Conservation (phyloP, 2,113 vertebrate species). For the Trinectes maculatus region DNA sequence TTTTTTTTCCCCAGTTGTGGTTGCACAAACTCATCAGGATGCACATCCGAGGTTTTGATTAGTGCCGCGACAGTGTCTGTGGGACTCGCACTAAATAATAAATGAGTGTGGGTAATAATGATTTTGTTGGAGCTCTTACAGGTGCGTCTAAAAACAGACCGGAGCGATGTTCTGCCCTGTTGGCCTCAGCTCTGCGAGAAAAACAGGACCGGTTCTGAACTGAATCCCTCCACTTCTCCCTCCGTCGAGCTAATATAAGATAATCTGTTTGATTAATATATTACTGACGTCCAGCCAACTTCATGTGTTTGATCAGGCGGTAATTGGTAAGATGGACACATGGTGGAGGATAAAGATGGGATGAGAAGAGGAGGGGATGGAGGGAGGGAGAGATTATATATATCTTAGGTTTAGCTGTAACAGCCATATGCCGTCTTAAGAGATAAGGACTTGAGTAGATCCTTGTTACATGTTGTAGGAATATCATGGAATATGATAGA, state of each 20-base stretch:
- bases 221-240: constrained; percentile 11
- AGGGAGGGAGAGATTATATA: constrained; percentile 49
- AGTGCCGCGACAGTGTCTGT: neutral
- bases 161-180: constrained; percentile 25
- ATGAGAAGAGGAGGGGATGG: constrained; percentile 30
- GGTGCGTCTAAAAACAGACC: constrained; percentile 6
- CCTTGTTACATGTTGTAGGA: constrained; percentile 16
- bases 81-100: neutral
- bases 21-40: too few relatives aligned
- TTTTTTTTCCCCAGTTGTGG: too few relatives aligned
- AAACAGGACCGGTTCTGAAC: constrained; percentile 52
- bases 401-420: constrained; percentile 47
- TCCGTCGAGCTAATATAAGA: constrained; percentile 15
- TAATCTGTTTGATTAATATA: constrained; percentile 50
- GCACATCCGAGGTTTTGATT: too few relatives aligned
- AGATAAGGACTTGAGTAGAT: constrained; percentile 44
- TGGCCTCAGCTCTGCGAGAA: constrained; percentile 32
- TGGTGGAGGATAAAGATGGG: constrained; percentile 50
- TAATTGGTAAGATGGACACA: constrained; percentile 37
- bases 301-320: constrained; percentile 52
- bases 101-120: too few relatives aligned
- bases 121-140: neutral
- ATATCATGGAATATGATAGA: constrained; percentile 14
- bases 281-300: constrained; percentile 46
- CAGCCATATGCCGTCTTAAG: constrained; percentile 30